Percentiles rank a stretch among this genome's conserved stretches.
Conservation (phyloP, 2,888 invertebrate species). For the Abrostola tripartita region DNA sequence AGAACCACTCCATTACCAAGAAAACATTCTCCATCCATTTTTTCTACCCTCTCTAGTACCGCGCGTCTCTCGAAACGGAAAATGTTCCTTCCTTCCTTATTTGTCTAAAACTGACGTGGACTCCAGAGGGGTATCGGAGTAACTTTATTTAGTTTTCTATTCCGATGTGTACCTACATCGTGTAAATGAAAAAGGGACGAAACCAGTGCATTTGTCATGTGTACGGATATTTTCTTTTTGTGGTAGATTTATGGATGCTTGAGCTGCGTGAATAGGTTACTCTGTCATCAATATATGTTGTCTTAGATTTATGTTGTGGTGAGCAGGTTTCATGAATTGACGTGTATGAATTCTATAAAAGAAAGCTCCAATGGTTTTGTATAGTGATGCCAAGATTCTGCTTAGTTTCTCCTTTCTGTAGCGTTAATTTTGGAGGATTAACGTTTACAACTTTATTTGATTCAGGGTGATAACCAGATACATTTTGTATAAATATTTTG, state of each 20-base stretch:
- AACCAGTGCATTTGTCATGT: slow-evolving; percentile 73
- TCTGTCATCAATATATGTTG: slow-evolving; percentile 47
- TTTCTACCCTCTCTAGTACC: slow-evolving; percentile 47
- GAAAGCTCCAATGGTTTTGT: slow-evolving; percentile 13
- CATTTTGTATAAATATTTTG: not conserved
- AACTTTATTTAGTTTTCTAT: slow-evolving; percentile 80
- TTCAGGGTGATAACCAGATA: not conserved
- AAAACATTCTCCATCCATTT: slow-evolving; percentile 52
- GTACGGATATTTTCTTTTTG: slow-evolving; percentile 63
- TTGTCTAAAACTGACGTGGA: slow-evolving; percentile 81
- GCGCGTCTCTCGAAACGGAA: slow-evolving; percentile 68
- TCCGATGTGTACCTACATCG: slow-evolving; percentile 70
- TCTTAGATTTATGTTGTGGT: slow-evolving; percentile 42
- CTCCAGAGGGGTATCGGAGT: slow-evolving; percentile 60
- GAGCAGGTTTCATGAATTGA: slow-evolving; percentile 22
- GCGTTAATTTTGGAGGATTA: not conserved
- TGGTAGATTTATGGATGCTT: slow-evolving; percentile 50
- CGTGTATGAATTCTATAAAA: slow-evolving; percentile 10
- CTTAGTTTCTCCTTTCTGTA: not conserved
- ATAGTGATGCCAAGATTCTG: not conserved
- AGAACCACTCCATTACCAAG: slow-evolving; percentile 54
- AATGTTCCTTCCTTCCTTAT: slow-evolving; percentile 77
- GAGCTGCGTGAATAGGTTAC: slow-evolving; percentile 49
- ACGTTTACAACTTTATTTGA: not conserved
- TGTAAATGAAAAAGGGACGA: slow-evolving; percentile 76